Evolutionary conservation across 2,888 invertebrate genomes (phyloP).

Genomic region (Lathronympha strigana): DNA sequence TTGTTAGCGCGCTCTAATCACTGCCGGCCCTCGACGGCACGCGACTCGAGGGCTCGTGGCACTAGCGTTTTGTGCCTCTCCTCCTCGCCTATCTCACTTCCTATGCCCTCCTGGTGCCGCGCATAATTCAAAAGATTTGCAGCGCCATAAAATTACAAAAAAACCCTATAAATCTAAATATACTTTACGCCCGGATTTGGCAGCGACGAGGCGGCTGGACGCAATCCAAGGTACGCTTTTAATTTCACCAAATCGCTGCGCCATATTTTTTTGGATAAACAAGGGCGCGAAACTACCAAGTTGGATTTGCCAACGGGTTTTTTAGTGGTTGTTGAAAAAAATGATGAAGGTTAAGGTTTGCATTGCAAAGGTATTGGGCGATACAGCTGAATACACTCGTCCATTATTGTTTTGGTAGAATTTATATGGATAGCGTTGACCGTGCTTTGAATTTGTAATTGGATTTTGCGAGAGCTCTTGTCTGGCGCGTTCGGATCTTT

Average conservation of each 20-base stretch:
- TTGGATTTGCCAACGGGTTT: conserved; percentile 49
- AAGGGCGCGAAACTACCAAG: conserved; percentile 50
- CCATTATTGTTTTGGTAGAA: conserved; percentile 66
- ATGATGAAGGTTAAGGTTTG: conserved; percentile 49
- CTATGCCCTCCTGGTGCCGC: conserved; percentile 60
- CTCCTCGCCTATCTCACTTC: conserved; percentile 63
- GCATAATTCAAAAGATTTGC: conserved; percentile 41
- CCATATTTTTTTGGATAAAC: conserved; percentile 54
- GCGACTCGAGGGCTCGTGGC: conserved; percentile 73
- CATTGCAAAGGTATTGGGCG: conserved; percentile 45
- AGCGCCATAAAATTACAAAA: conserved; percentile 27
- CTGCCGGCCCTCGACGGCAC: conserved; percentile 76
- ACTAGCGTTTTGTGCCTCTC: conserved; percentile 79
- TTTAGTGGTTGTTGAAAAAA: conserved; percentile 45
- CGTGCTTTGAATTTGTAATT: conserved; percentile 68
- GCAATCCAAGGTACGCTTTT: conserved; percentile 64
- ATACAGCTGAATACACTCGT: conserved; percentile 41
- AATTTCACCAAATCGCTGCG: conserved; percentile 56
- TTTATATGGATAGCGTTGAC: conserved; percentile 59
- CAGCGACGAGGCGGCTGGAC: conserved; percentile 56
- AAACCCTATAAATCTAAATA: conserved; percentile 57
- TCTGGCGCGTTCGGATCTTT: conserved; percentile 55
- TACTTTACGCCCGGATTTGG: conserved; percentile 63
- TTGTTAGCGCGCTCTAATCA: conserved; percentile 84
- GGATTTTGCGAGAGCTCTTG: conserved; percentile 58